These are phyloP conservation scores for Pissodes strobi DNA, from an alignment of 1,140 invertebrate genomes.

Conservation along the genomic window DNA sequence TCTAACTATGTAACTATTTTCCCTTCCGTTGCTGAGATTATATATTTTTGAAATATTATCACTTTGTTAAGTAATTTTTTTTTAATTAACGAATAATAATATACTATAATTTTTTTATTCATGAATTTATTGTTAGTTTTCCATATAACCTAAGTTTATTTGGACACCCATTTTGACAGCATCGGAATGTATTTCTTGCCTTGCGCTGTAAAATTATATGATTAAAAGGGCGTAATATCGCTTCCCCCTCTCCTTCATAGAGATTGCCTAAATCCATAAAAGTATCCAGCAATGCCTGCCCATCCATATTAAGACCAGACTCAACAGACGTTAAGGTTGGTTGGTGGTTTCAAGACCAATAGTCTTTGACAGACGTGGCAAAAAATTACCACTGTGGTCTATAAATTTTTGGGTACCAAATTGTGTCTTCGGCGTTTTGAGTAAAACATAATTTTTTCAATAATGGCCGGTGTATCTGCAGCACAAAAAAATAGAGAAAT, in stretches of 20 bases:
- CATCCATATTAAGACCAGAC: conserved; percentile 17
- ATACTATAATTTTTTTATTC: too few species aligned
- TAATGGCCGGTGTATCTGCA: conserved; percentile 81
- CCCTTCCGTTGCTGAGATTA: too few species aligned
- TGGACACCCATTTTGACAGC: too few species aligned
- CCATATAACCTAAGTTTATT: too few species aligned
- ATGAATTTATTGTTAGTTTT: too few species aligned
- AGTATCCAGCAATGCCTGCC: conserved; percentile 3
- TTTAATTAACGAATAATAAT: too few species aligned
- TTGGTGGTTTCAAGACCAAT: conserved; percentile 17
- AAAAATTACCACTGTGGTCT: conserved; percentile 29
- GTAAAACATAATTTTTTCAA: conserved; percentile 30
- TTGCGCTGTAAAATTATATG: too few species aligned
- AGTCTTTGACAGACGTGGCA: conserved; percentile 31
- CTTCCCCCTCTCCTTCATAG: conserved; percentile 8
- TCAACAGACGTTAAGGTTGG: conserved; percentile 17
- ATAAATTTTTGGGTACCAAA: conserved; percentile 30
- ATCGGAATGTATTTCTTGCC: too few species aligned
- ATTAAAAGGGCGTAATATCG: too few species aligned
- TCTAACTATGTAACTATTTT: too few species aligned
- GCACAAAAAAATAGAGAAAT: conserved; percentile 90
- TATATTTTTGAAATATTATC: too few species aligned
- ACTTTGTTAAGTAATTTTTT: too few species aligned
- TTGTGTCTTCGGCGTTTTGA: not conserved
- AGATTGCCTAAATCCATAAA: conserved; percentile 16